These are phyloP conservation scores for Camponotus floridanus DNA, from an alignment of 1,140 invertebrate genomes.

Conservation along the genomic window DNA sequence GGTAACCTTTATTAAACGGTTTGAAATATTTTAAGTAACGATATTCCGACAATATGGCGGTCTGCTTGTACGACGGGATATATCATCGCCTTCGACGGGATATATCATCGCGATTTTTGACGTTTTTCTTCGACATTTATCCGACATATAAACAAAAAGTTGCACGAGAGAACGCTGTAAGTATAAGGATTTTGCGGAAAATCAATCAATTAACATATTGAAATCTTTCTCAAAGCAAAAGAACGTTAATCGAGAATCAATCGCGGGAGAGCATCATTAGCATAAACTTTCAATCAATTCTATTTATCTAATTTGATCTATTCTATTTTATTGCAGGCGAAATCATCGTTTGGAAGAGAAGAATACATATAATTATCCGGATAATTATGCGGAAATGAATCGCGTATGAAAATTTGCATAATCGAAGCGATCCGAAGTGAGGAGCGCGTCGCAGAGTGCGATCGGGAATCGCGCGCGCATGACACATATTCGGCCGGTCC, in stretches of 20 bases:
- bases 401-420: not conserved
- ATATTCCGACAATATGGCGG: not conserved
- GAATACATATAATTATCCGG: not conserved
- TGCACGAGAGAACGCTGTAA: not conserved
- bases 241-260: not conserved
- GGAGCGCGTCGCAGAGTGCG: not conserved
- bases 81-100: too few species aligned
- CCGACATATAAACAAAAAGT: not conserved
- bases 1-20: not conserved
- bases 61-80: too few species aligned
- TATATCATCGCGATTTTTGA: too few species aligned
- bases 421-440: not conserved
- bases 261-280: not conserved
- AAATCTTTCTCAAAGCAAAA: not conserved
- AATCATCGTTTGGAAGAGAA: not conserved
- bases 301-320: not conserved
- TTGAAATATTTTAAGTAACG: not conserved
- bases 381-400: not conserved
- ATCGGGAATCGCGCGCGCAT: constrained; percentile 20
- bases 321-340: not conserved
- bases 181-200: not conserved
- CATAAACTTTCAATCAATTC: not conserved
- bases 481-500: constrained; percentile 1
- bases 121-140: not conserved
- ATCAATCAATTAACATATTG: not conserved